Conservation (phyloP, 2,888 invertebrate genomes). For the Troides helena region DNA sequence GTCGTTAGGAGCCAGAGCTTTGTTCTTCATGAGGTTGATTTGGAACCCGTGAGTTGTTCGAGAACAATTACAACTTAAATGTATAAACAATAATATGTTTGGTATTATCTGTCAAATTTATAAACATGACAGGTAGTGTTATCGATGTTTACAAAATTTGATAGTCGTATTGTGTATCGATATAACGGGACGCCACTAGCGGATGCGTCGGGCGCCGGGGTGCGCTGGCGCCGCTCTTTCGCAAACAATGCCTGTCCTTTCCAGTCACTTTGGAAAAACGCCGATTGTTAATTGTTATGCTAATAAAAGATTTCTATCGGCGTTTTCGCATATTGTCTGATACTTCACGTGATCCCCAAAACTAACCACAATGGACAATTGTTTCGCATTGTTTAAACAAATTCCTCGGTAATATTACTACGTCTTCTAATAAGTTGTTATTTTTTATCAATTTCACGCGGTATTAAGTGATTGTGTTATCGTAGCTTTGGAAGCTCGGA, state of each 20-base stretch:
- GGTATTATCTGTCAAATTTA: constrained; percentile 2
- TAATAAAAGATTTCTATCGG: constrained; percentile 52
- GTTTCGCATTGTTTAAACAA: background rate
- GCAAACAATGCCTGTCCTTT: constrained; percentile 70
- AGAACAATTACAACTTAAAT: too few relatives aligned
- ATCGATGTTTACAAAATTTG: constrained; percentile 29
- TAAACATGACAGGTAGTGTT: constrained; percentile 6
- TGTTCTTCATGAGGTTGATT: too few relatives aligned
- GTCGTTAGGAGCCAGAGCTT: too few relatives aligned
- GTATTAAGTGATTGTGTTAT: too few relatives aligned
- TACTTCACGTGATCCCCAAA: constrained; percentile 12
- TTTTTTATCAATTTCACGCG: too few relatives aligned
- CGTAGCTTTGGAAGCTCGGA: too few relatives aligned
- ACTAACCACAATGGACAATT: constrained; percentile 8
- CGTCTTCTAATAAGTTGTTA: too few relatives aligned
- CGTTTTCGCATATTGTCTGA: constrained; percentile 41
- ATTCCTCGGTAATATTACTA: background rate
- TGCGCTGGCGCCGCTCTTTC: constrained; percentile 53
- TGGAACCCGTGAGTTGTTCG: too few relatives aligned
- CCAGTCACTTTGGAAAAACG: constrained; percentile 56
- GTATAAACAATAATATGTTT: background rate
- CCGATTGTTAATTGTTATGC: constrained; percentile 68
- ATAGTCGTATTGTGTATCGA: constrained; percentile 42
- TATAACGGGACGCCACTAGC: constrained; percentile 62
- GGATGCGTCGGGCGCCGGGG: constrained; percentile 67